phyloP scores from a whole-genome alignment of 2,797 vertebrate genomes.

The Manis crassicaudata region DNA sequence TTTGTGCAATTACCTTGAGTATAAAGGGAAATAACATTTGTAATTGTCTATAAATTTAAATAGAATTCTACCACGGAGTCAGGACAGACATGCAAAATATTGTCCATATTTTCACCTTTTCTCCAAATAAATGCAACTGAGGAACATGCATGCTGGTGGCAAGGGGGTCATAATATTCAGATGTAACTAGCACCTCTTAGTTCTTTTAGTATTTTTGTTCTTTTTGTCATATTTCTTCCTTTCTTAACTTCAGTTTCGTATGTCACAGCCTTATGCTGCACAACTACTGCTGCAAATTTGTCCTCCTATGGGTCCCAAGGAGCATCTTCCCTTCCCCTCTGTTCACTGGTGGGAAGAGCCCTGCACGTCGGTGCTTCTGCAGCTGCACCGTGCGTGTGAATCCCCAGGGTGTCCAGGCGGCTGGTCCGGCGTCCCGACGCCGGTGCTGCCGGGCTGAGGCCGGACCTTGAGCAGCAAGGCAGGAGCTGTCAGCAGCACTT shows the following conservation, averaged over 20 bases:
- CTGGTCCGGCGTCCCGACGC: not conserved
- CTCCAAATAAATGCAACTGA: not conserved
- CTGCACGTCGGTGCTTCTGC: not conserved
- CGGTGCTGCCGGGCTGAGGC: not conserved
- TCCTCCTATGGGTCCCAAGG: not conserved
- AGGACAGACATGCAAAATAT: not conserved
- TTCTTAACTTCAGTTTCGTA: not conserved
- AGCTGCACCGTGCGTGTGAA: rapidly evolving
- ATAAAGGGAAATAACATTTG: not conserved
- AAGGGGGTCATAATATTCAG: too few relatives aligned
- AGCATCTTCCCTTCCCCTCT: not conserved
- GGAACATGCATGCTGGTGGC: rapidly evolving
- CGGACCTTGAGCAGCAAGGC: not conserved
- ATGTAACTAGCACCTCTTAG: not conserved
- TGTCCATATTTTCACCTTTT: not conserved
- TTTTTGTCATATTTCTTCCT: not conserved
- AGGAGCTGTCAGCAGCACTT: not conserved
- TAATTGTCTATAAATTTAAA: not conserved
- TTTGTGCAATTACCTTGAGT: not conserved
- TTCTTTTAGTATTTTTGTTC: not conserved
- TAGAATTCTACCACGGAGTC: not conserved
- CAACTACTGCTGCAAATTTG: not conserved
- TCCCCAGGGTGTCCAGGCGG: rapidly evolving
- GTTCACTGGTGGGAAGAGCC: not conserved
- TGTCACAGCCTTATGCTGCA: not conserved